Conservation (phyloP, 2,888 invertebrate genomes). For the Diaperis boleti region DNA sequence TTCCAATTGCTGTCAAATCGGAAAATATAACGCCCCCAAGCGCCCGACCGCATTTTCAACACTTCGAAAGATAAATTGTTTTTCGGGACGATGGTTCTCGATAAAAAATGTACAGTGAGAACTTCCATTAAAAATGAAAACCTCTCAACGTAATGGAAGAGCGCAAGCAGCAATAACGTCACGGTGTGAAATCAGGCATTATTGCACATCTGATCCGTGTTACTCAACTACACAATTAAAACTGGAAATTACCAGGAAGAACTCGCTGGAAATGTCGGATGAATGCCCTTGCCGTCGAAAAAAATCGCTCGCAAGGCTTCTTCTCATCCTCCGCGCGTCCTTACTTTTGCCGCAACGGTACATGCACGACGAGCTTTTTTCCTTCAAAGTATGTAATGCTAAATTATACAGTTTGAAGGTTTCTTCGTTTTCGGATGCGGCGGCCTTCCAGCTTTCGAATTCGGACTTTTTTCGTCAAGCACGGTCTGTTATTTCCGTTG, state of each 20-base stretch:
- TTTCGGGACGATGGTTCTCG: too few species aligned
- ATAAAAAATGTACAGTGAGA: too few species aligned
- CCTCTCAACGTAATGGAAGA: too few species aligned
- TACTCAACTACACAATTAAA: not conserved
- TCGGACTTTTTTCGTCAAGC: slow-evolving; percentile 8
- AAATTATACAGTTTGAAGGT: slow-evolving; percentile 39
- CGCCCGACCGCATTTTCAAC: too few species aligned
- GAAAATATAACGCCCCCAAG: too few species aligned
- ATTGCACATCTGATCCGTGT: slow-evolving; percentile 9
- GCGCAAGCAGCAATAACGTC: too few species aligned
- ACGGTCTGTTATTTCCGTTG: slow-evolving; percentile 30
- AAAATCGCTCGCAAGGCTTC: slow-evolving; percentile 32
- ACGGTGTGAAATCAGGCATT: too few species aligned
- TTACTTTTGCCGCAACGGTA: slow-evolving; percentile 38
- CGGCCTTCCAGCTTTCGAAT: slow-evolving; percentile 29
- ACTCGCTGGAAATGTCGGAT: slow-evolving; percentile 7
- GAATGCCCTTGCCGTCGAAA: slow-evolving; percentile 5
- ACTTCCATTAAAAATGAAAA: too few species aligned
- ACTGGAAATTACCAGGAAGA: not conserved
- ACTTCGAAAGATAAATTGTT: too few species aligned
- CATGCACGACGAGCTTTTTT: slow-evolving; percentile 19
- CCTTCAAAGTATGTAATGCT: slow-evolving; percentile 17
- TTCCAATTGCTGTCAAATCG: too few species aligned
- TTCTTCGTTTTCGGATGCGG: slow-evolving; percentile 28
- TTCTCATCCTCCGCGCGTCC: slow-evolving; percentile 33